Base-by-base conservation (phyloP, 2,113 vertebrate species). In the Labeo rohita region DNA sequence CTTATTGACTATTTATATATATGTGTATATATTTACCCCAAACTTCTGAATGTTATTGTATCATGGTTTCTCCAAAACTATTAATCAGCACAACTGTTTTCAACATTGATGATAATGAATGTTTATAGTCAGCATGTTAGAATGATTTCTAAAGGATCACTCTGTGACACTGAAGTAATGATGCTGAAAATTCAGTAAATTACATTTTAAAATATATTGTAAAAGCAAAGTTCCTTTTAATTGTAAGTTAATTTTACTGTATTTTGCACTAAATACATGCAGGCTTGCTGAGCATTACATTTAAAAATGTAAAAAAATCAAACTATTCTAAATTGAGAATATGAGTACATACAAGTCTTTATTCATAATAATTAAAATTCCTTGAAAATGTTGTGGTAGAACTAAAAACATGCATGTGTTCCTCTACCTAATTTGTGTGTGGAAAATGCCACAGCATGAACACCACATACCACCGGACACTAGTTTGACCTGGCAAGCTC, bases 401-500 rank as follows among this genome's bases (percentile, higher is more conserved):
- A 59, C 56, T 59, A 16, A 56, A 2, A 56, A 59, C 21, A 15
- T 70, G 13, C 36, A 70, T 36, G 7, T 39, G 66, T 36, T 68
- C 13, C 49, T 34, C 74, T 43, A 23, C 9, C 63, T 3, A 7
- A 70, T 45, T 61, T 49, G 13, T 68, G 56, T 54, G 4, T 65
- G 21, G 68, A 61, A 45, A 85, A 56, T 13, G 18, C 8, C 34
- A 61, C 76, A 49, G 65, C 76, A 45, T 12, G 59, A 63, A 34
- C 34, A 59, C 43, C 39, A n/a, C 47, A 45, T 16, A 59, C 54
- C 43, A 16, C 3, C 70, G 34, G 77, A 59, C 72, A 28, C 65
- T 65, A 81, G 70, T 63, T 61, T 61, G 85, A 87, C 68, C 50
- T n/a, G 34, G 79, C 87, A 34, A 79, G 78, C 49, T 90, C 86